phyloP scores from a whole-genome alignment of 1,140 invertebrate species.

The Euura saliciscinereae region DNA sequence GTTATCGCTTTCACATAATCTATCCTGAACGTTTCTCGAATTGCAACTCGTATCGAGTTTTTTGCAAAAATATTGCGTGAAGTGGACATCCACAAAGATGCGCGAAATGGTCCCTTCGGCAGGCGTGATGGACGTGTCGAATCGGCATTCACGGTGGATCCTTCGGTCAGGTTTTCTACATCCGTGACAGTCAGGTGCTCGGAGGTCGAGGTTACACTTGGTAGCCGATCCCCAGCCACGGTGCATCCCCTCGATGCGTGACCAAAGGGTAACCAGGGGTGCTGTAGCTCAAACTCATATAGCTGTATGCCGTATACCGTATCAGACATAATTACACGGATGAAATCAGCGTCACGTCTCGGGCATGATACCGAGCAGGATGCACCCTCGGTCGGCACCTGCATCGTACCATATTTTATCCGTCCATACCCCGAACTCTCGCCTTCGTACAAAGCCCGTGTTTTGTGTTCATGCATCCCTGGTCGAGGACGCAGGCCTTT shows the following conservation, averaged over 20 bases:
- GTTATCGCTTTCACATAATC: too few relatives aligned
- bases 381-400: background rate
- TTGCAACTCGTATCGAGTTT: too few relatives aligned
- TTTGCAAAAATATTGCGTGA: too few relatives aligned
- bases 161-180: too few relatives aligned
- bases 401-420: background rate
- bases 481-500: background rate
- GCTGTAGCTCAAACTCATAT: background rate
- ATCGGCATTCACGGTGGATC: background rate
- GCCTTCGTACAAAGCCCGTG: background rate
- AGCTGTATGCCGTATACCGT: background rate
- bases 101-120: background rate
- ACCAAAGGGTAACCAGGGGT: constrained; percentile 32
- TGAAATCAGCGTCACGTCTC: constrained; percentile 43
- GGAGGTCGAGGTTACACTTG: constrained; percentile 33
- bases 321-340: constrained; percentile 50
- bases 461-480: background rate
- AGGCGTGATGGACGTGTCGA: background rate
- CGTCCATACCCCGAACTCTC: background rate
- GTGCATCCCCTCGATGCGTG: constrained; percentile 33
- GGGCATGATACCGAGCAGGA: constrained; percentile 23
- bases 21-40: too few relatives aligned
- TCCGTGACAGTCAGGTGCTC: constrained; percentile 27
- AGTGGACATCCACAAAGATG: too few relatives aligned
- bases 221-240: constrained; percentile 20